Evolutionary conservation across 2,797 vertebrate species (phyloP), one percentile per base, ranked within the genome.

Genomic region (Molossus alvarezi): DNA sequence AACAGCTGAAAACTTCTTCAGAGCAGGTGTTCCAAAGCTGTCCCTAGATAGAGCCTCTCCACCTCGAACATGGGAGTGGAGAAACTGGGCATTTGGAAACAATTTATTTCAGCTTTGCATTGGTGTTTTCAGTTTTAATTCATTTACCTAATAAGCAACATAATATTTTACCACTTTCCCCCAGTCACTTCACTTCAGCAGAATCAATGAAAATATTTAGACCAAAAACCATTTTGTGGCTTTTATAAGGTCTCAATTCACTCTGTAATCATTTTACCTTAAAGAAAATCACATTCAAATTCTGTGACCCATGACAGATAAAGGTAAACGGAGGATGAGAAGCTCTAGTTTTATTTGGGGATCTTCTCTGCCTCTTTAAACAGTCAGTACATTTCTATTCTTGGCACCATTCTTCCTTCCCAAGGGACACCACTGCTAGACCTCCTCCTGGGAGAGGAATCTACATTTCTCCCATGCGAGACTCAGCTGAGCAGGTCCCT

Each of bases 101-200:
- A 69, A 85, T 9, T 86, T 58, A 91, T 71, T 89, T 88, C 55
- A 87, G 80, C 45, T 90, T 69, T 88, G 64, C 25, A 85, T 0
- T 88, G 51, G 51, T 91, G 86, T 77, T 95, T 97, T 67, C 76
- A 72, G 9, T 95, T 96, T 89, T 77, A 97, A 84, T 57, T 93
- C 84, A 41, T 82, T 94, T 94, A 96, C 88, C 95, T 93, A 86
- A 82, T 81, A 97, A 96, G 64, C 57, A 90, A 33, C 69, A 20
- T 88, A 88, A 84, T 92, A 94, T 0, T 14, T 92, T 64, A 91
- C 37, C 21, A 64, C 20, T 96, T 76, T 94, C 77, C 91, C 86
- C 69, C 20, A n/a, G 33, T 86, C 85, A 93, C 9, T n/a, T 89
- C 86, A 80, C 48, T 93, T 96, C n/a, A 95, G 82, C 23, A 77